Conservation (phyloP, 1,140 invertebrate genomes). For the Drosophila bocki region DNA sequence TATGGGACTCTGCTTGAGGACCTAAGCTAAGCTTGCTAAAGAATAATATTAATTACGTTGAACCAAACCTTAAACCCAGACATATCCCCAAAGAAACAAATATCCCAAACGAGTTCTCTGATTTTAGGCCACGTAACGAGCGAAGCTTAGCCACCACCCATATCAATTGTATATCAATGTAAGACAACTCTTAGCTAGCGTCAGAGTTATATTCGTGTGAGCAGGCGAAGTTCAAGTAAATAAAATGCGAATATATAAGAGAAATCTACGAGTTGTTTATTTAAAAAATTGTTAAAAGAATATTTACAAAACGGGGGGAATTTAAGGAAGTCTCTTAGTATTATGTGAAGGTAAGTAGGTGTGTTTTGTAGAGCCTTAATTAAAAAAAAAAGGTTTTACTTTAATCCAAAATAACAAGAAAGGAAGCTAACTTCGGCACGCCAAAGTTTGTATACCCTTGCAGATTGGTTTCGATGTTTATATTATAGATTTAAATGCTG, state of each 20-base stretch:
- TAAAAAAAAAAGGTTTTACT: too few relatives aligned
- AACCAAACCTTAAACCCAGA: conserved; percentile 18
- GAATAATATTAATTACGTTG: conserved; percentile 45
- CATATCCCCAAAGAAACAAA: conserved; percentile 59
- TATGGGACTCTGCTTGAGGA: conserved; percentile 61
- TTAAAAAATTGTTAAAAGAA: background rate
- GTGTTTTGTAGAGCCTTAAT: background rate
- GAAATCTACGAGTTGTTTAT: background rate
- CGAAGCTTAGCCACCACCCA: conserved; percentile 75
- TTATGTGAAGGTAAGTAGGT: too few relatives aligned
- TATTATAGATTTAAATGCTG: too few relatives aligned
- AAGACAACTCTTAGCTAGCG: conserved; percentile 67
- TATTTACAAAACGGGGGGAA: background rate
- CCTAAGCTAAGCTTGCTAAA: conserved; percentile 8
- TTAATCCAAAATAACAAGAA: too few relatives aligned
- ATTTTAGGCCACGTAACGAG: conserved; percentile 50
- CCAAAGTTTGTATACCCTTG: too few relatives aligned
- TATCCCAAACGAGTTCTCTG: conserved; percentile 44
- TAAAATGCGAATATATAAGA: conserved; percentile 43
- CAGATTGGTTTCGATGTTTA: too few relatives aligned
- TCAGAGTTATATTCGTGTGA: conserved; percentile 47
- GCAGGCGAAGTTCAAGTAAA: conserved; percentile 48
- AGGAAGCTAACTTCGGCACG: too few relatives aligned
- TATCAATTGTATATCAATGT: conserved; percentile 75
- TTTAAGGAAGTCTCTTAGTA: too few relatives aligned